phyloP scores from a whole-genome alignment of 2,797 vertebrate genomes.

The Toxotes lorentzi region DNA sequence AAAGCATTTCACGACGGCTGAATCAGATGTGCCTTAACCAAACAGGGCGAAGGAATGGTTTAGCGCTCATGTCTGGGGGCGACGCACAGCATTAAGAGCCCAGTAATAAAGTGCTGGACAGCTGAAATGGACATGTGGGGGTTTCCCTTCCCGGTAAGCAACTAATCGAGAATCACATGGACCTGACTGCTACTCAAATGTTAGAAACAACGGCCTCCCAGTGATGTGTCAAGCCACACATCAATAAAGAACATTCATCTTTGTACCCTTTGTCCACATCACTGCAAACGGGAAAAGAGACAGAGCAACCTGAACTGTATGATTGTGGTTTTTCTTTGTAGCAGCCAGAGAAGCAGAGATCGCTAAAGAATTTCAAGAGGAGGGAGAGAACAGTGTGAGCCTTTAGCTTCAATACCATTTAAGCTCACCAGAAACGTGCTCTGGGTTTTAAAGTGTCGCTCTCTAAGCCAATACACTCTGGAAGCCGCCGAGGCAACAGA shows the following conservation, averaged over 20 bases:
- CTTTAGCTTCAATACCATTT: constrained; percentile 72
- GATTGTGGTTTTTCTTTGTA: constrained; percentile 19
- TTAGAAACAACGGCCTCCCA: constrained; percentile 36
- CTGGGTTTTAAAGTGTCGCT: constrained; percentile 70
- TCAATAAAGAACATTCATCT: constrained; percentile 55
- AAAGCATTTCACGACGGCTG: constrained; percentile 56
- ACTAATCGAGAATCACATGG: constrained; percentile 45
- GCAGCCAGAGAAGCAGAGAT: constrained; percentile 58
- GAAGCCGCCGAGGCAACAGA: constrained; percentile 53
- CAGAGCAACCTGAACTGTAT: constrained; percentile 23
- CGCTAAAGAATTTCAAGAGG: constrained; percentile 68
- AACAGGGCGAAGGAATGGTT: constrained; percentile 47
- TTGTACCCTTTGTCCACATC: constrained; percentile 21
- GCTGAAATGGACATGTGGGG: constrained; percentile 56
- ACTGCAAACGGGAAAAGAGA: constrained; percentile 17
- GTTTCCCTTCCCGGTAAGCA: constrained; percentile 42
- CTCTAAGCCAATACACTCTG: constrained; percentile 56
- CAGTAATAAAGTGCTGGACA: constrained; percentile 79
- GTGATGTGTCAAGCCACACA: constrained; percentile 38
- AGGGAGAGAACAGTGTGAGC: constrained; percentile 60
- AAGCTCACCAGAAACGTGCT: constrained; percentile 77
- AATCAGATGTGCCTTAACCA: constrained; percentile 61
- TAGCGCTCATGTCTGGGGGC: constrained; percentile 38
- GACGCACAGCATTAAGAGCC: constrained; percentile 47
- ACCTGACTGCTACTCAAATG: constrained; percentile 45